These are phyloP conservation scores for Pao palembangensis DNA, from an alignment of 2,113 vertebrate species.

Conservation along the genomic window DNA sequence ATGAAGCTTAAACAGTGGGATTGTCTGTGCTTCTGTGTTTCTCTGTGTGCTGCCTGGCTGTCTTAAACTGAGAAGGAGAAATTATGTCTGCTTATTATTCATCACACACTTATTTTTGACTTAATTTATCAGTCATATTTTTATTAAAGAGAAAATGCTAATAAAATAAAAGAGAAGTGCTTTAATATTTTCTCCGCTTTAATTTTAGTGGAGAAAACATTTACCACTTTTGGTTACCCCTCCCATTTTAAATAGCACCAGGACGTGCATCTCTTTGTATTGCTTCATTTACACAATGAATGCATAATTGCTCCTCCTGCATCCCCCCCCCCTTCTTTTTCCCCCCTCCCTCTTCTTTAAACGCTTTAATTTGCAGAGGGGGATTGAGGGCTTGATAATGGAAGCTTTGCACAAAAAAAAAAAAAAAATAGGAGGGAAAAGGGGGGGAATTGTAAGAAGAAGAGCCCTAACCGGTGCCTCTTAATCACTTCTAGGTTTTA, in stretches of 20 bases:
- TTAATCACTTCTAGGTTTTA: conserved; percentile 99
- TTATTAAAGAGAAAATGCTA: background rate
- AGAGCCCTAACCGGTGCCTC: conserved; percentile 98
- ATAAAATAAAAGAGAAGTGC: background rate
- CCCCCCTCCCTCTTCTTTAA: conserved; percentile 70
- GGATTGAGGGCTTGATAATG: conserved; percentile 89
- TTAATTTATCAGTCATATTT: conserved; percentile 13
- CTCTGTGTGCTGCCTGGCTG: conserved; percentile 70
- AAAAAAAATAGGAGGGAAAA: conserved; percentile 60
- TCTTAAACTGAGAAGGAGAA: conserved; percentile 81
- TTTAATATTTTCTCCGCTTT: conserved; percentile 46
- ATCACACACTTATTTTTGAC: background rate
- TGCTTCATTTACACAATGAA: conserved; percentile 91
- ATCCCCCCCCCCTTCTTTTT: conserved; percentile 43
- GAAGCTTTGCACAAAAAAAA: conserved; percentile 78
- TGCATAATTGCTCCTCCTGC: conserved; percentile 78
- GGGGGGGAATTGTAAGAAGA: conserved; percentile 76
- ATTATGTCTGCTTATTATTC: conserved; percentile 20
- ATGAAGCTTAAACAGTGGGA: conserved; percentile 84
- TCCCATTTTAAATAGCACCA: conserved; percentile 75
- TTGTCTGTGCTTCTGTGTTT: conserved; percentile 55
- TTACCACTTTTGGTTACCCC: conserved; percentile 66
- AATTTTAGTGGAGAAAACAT: conserved; percentile 71
- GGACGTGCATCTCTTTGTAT: conserved; percentile 84
- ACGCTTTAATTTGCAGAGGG: conserved; percentile 97